These are phyloP conservation scores for Agelastica alni DNA, from an alignment of 2,888 invertebrate species.

Conservation along the genomic window DNA sequence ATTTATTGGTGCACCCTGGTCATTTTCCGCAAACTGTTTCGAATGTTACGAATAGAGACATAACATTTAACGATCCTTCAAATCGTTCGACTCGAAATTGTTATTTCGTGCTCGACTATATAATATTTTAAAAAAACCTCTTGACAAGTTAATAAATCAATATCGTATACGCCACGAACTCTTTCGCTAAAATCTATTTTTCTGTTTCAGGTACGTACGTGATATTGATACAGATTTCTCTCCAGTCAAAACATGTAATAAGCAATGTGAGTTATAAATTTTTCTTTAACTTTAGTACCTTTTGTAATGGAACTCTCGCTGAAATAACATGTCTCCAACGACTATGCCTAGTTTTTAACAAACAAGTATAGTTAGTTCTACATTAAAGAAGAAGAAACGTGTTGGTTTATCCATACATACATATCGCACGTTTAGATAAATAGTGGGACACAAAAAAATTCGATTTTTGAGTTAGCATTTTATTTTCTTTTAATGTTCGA, in stretches of 20 bases:
- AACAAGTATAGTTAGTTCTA: too few relatives aligned
- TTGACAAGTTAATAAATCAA: conserved; percentile 22
- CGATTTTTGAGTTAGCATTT: too few relatives aligned
- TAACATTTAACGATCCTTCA: conserved; percentile 21
- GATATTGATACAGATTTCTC: conserved; percentile 12
- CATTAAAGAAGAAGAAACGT: too few relatives aligned
- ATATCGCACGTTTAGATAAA: too few relatives aligned
- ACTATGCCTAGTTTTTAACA: too few relatives aligned
- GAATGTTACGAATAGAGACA: conserved; percentile 27
- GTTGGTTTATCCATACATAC: too few relatives aligned
- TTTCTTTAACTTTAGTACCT: background rate
- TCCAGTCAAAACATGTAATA: conserved; percentile 20
- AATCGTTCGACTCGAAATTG: conserved; percentile 19
- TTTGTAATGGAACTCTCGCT: background rate
- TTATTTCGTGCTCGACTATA: conserved; percentile 29
- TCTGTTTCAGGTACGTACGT: conserved; percentile 33
- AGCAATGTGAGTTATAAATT: conserved; percentile 12
- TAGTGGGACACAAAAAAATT: too few relatives aligned
- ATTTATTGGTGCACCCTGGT: too few relatives aligned
- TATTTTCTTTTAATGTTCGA: too few relatives aligned
- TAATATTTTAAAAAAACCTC: conserved; percentile 18
- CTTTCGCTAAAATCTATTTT: conserved; percentile 22
- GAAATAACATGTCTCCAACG: too few relatives aligned
- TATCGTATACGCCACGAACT: conserved; percentile 5
- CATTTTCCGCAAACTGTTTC: too few relatives aligned